Evolutionary conservation across 2,797 vertebrate genomes (phyloP), one percentile per base, ranked within the genome.

Genomic region (Pogonophryne albipinna): DNA sequence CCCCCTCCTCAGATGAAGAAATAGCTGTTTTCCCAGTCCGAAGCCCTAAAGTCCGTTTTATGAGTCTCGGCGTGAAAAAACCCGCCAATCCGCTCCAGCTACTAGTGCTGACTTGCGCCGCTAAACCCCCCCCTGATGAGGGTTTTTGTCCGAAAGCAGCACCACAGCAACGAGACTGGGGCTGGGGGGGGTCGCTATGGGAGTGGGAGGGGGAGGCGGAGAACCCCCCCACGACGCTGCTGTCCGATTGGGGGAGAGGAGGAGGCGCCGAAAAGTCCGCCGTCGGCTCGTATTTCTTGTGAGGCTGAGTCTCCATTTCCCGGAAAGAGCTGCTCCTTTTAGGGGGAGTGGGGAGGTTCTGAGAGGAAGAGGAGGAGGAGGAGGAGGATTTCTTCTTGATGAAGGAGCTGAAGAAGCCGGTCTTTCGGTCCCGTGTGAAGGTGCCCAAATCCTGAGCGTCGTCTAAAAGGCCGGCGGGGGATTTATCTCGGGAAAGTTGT

Each of bases 391-490:
- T 99, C 91, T 99, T 99, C 92, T 97, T 99, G 91, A 99, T 99
- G 79, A 99, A 99, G 61, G 98, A 99, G 92, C 98, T 99, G 92
- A 99, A 99, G 94, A 99, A 99, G 85, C 97, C 97, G 1, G 98
- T 96, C 88, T 99, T 99, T 68, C 98, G 96, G 85, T 99, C 98
- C 78, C 98, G 94, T 45, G 96, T 98, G 86, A 99, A 99, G 27
- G 96, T 96, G 85, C 92, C 92, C 27, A 96, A 95, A 92, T 99
- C 98, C 90, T 96, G 95, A 63, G 93, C 85, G 51, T 99, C 98
- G 72, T 98, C 98, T 88, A 98, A 82, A 65, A 98, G 94, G 93
- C 96, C 96, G 90, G 94, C 96, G 46, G 98, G 97, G 59, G 97
- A 99, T 91, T 99, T 99, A 82, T 99, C 98, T 79, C 98, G 95